Conservation (phyloP, 92 coral and sea anemone genomes). For the Phenganax marumi region DNA sequence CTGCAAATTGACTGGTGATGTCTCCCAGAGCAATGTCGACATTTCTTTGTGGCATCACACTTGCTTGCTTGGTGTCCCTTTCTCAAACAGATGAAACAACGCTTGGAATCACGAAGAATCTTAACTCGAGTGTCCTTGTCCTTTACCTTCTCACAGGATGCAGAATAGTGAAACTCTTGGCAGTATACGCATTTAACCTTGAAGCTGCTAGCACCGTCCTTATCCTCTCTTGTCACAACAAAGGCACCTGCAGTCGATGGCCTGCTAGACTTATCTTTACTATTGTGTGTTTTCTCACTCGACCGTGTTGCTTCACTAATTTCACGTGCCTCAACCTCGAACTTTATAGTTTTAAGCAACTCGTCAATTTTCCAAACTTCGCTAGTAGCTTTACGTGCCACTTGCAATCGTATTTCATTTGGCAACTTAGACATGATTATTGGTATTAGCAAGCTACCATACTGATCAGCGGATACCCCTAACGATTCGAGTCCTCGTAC, state of each 20-base stretch:
- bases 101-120: conserved; percentile 34
- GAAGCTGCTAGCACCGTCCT: conserved; percentile 14
- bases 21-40: conserved; percentile 27
- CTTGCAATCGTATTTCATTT: conserved; percentile 29
- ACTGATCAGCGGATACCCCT: conserved; percentile 35
- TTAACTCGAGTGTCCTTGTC: conserved; percentile 18
- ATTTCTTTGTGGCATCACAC: conserved; percentile 19
- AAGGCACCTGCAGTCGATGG: conserved; percentile 15
- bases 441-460: conserved; percentile 41
- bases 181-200: conserved; percentile 25
- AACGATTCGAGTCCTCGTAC: conserved; percentile 40
- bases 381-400: conserved; percentile 31
- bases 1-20: conserved; percentile 28
- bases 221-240: conserved; percentile 4
- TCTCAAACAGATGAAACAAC: conserved; percentile 16
- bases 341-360: conserved; percentile 15
- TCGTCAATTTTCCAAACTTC: conserved; percentile 9
- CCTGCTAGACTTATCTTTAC: not conserved
- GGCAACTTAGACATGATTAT: conserved; percentile 41
- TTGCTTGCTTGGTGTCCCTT: conserved; percentile 18
- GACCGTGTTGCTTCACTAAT: conserved; percentile 13
- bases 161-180: conserved; percentile 26
- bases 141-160: conserved; percentile 19
- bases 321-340: conserved; percentile 25
- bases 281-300: not conserved